Conservation (phyloP, 2,797 vertebrate species). For the Malacoraja senta region DNA sequence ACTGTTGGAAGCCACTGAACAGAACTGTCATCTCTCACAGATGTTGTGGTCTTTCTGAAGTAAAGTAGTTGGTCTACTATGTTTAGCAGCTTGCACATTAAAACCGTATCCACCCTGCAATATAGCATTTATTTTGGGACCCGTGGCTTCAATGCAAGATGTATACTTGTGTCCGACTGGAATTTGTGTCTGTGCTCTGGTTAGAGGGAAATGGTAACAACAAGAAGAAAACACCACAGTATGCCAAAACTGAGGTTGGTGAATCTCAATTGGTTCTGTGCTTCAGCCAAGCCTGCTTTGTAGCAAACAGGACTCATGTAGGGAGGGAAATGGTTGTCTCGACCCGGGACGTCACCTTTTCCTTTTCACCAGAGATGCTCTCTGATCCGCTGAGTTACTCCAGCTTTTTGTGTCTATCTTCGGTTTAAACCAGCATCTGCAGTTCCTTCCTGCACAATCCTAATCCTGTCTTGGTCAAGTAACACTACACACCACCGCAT, state of each 20-base stretch:
- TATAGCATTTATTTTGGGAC: background rate
- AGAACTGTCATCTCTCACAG: background rate
- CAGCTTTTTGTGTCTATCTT: no score
- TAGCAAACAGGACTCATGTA: background rate
- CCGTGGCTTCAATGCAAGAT: background rate
- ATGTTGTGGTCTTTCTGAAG: slow-evolving; percentile 19
- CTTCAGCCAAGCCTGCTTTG: background rate
- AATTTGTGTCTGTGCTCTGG: background rate
- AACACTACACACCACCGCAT: no score
- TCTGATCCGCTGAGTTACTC: no score
- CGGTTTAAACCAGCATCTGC: no score
- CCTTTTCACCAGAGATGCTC: no score
- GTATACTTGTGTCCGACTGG: background rate
- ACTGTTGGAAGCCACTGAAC: background rate
- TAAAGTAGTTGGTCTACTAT: background rate
- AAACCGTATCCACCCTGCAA: background rate
- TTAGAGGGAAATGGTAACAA: background rate
- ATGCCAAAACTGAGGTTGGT: background rate
- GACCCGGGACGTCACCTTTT: no score
- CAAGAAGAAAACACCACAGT: background rate
- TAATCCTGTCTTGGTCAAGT: no score
- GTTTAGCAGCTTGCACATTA: background rate
- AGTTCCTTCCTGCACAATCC: no score
- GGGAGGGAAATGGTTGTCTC: background rate
- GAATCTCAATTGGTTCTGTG: background rate